phyloP scores from a whole-genome alignment of 2,888 invertebrate species.

The Stegophylla sp. region DNA sequence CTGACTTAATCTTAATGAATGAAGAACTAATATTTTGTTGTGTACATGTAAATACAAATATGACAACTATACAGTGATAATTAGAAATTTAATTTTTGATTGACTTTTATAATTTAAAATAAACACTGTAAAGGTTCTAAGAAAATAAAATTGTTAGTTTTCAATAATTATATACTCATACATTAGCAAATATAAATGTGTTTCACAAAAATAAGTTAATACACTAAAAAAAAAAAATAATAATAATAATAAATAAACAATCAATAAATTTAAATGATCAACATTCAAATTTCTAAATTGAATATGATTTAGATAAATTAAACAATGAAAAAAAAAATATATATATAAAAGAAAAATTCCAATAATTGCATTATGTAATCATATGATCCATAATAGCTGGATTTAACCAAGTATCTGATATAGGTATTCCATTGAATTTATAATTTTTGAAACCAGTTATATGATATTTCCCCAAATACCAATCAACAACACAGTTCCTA shows the following conservation, averaged over 20 bases:
- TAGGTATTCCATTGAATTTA: conserved; percentile 45
- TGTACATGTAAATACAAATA: too few species aligned
- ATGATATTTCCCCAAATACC: conserved; percentile 44
- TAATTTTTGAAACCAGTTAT: conserved; percentile 51
- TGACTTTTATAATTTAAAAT: too few species aligned
- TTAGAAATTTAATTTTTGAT: too few species aligned
- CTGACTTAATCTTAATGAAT: too few species aligned
- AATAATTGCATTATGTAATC: not conserved
- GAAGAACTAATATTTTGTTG: too few species aligned
- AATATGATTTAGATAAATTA: not conserved
- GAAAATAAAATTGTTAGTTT: not conserved
- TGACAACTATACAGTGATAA: too few species aligned
- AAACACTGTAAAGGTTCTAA: not conserved
- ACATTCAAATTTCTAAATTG: not conserved
- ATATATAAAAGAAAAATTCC: too few species aligned
- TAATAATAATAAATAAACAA: too few species aligned
- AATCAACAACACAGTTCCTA: conserved; percentile 21
- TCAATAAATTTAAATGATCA: not conserved
- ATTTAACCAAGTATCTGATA: conserved; percentile 52
- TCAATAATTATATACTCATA: not conserved
- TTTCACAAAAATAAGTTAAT: not conserved
- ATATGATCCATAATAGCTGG: conserved; percentile 28
- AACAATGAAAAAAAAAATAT: conserved; percentile 23
- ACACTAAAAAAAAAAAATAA: not conserved
- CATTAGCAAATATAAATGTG: not conserved